Evolutionary conservation across 2,113 vertebrate species (phyloP).

Genomic region (Dissostichus mawsoni): DNA sequence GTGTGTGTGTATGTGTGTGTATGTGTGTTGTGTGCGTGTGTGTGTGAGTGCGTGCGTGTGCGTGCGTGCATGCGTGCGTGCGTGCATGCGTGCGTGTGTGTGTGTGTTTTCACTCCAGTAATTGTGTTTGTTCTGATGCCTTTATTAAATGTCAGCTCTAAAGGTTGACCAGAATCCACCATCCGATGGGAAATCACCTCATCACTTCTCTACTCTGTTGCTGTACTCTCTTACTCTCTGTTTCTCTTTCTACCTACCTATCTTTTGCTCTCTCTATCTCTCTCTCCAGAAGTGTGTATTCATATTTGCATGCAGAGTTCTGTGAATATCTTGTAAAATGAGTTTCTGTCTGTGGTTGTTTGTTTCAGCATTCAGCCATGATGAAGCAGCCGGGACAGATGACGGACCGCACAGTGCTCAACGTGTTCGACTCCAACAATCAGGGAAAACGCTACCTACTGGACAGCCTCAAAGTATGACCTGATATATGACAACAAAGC

Average conservation of each 20-base stretch:
- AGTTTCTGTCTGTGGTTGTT: not conserved
- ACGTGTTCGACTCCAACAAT: conserved; percentile 81
- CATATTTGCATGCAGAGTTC: not conserved
- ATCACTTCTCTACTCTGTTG: conserved; percentile 12
- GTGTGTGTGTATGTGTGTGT: conserved; percentile 34
- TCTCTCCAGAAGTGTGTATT: not conserved
- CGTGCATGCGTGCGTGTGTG: conserved; percentile 34
- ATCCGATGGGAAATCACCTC: conserved; percentile 51
- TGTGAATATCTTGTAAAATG: not conserved
- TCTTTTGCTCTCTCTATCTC: conserved; percentile 3
- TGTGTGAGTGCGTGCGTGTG: conserved; percentile 29
- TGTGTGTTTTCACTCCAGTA: conserved; percentile 44
- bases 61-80: conserved; percentile 29
- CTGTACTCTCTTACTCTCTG: not conserved
- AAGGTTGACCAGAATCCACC: conserved; percentile 55
- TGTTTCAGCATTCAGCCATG: conserved; percentile 77
- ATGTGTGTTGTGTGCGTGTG: conserved; percentile 33
- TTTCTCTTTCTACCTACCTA: not conserved
- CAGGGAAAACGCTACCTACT: conserved; percentile 83
- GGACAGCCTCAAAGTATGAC: conserved; percentile 88
- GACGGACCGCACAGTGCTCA: conserved; percentile 87
- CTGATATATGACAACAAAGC: not conserved
- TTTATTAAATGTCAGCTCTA: conserved; percentile 73
- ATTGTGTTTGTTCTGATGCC: conserved; percentile 49
- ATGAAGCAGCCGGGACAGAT: conserved; percentile 86